A percentile compares a stretch with the other conserved stretches of the same genome.
phyloP scores from a whole-genome alignment of 2,888 invertebrate genomes.

The Cantharis lateralis region DNA sequence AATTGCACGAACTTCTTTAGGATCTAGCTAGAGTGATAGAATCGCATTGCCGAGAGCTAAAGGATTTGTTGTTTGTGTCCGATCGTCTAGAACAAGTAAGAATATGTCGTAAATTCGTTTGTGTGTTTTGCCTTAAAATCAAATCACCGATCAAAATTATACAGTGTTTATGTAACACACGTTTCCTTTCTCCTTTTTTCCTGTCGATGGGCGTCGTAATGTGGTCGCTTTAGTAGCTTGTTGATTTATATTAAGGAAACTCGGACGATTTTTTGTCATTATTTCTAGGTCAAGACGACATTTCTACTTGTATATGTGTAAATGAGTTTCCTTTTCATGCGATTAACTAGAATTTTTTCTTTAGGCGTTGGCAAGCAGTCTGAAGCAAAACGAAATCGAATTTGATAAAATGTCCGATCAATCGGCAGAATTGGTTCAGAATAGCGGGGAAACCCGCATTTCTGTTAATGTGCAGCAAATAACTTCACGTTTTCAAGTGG shows the following conservation, averaged over 20 bases:
- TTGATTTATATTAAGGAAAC: not conserved
- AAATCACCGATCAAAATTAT: not conserved
- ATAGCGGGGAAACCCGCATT: slow-evolving; percentile 83
- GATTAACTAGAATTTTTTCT: not conserved
- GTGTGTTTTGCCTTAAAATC: slow-evolving; percentile 9
- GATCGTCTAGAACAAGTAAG: slow-evolving; percentile 87
- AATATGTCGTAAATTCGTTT: slow-evolving; percentile 37
- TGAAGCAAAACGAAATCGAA: slow-evolving; percentile 83
- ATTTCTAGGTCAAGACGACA: not conserved
- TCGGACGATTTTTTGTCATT: not conserved
- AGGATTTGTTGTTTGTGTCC: slow-evolving; percentile 74
- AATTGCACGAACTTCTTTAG: slow-evolving; percentile 58
- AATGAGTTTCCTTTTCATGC: not conserved
- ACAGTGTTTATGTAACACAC: slow-evolving; percentile 6
- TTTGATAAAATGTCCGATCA: slow-evolving; percentile 87
- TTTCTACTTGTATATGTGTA: not conserved
- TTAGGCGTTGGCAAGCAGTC: slow-evolving; percentile 75
- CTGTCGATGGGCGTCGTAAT: slow-evolving; percentile 11
- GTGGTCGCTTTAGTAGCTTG: slow-evolving; percentile 16
- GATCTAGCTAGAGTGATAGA: slow-evolving; percentile 77
- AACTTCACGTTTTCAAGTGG: slow-evolving; percentile 86
- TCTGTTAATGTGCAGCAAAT: slow-evolving; percentile 89
- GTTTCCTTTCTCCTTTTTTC: not conserved
- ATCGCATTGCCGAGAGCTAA: slow-evolving; percentile 71
- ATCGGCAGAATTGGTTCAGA: slow-evolving; percentile 82